These are phyloP conservation scores for Eueremaeus valkanovi DNA, from an alignment of 2,888 invertebrate species.

Conservation along the genomic window DNA sequence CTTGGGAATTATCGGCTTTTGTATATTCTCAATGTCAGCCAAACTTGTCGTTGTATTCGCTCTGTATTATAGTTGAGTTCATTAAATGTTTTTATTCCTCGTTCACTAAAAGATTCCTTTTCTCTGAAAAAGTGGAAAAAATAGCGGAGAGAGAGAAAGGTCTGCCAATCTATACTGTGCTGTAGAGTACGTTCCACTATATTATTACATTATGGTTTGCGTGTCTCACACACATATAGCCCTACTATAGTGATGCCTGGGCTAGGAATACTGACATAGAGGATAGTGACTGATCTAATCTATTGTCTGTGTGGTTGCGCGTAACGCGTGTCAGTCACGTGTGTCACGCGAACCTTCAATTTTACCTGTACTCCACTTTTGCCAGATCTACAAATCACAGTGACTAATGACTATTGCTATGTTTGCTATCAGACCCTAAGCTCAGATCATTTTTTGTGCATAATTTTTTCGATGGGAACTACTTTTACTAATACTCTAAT, in stretches of 20 bases:
- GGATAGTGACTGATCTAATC: slow-evolving; percentile 22
- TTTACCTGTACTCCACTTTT: slow-evolving; percentile 14
- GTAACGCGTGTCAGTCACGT: slow-evolving; percentile 30
- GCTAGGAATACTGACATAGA: neutral
- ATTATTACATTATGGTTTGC: slow-evolving; percentile 34
- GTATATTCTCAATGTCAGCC: slow-evolving; percentile 16
- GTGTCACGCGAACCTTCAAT: slow-evolving; percentile 24
- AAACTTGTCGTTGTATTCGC: slow-evolving; percentile 2
- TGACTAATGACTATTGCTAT: slow-evolving; percentile 32
- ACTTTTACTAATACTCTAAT: too few relatives aligned
- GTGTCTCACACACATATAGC: slow-evolving; percentile 17
- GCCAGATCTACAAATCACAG: slow-evolving; percentile 1
- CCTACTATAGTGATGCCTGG: neutral
- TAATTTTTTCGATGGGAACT: neutral
- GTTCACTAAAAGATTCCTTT: slow-evolving; percentile 9
- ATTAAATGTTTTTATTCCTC: slow-evolving; percentile 25
- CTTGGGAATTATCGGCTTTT: slow-evolving; percentile 35
- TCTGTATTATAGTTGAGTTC: slow-evolving; percentile 12
- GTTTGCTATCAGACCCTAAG: neutral
- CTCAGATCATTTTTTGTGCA: neutral
- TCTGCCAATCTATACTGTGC: neutral
- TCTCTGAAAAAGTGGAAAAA: slow-evolving; percentile 12
- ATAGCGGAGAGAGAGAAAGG: neutral
- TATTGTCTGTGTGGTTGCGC: slow-evolving; percentile 24
- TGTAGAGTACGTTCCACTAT: too few relatives aligned